Base-by-base conservation (phyloP, 2,888 invertebrate genomes). In the Brenthis hecate region DNA sequence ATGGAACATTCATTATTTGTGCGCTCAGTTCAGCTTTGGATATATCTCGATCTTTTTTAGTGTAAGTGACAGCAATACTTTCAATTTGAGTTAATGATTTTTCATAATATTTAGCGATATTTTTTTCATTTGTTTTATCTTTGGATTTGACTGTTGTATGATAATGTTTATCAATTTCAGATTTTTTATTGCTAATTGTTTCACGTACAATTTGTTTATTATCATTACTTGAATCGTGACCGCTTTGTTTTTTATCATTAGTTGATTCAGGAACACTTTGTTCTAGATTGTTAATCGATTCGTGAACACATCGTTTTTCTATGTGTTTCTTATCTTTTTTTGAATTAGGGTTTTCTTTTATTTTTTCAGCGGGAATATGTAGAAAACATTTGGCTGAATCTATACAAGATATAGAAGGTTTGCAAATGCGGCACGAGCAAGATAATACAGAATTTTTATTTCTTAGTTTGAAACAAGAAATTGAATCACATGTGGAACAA, bases 1-100 rank as follows among this genome's bases (percentile, higher is more conserved):
- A 81, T 0, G 84, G 79, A 14, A 81, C 67, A 70, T 85, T 76
- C 82, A 85, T 85, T 51, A 86, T 70, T 78, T 85, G 82, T 11
- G 86, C 85, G 56, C 81, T 86, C 63, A 87, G 73, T 70, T 82
- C 76, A 43, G 78, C 80, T 43, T 78, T 77, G 8, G 79, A 73
- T 47, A 74, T 70, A 57, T 73, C 66, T 3, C 66, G 68, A 66
- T 74, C 72, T 65, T 70, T 73, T 47, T 75, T 50, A 64, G 66
- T 13, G 66, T 71, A 66, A 47, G 28, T 70, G 23, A 56, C 32
- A 28, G 70, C 23, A 13, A 65, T 58, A 36, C 56, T 73, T 19
- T 69, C 61, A 28, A 68, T 56, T 32, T 67, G 62, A 55, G 65
- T 55, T 28, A 65, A 53, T 4, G 63, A 66, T 58, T 69, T 69